phyloP scores from a whole-genome alignment of 2,888 invertebrate genomes.

The Petrolisthes manimaculis region DNA sequence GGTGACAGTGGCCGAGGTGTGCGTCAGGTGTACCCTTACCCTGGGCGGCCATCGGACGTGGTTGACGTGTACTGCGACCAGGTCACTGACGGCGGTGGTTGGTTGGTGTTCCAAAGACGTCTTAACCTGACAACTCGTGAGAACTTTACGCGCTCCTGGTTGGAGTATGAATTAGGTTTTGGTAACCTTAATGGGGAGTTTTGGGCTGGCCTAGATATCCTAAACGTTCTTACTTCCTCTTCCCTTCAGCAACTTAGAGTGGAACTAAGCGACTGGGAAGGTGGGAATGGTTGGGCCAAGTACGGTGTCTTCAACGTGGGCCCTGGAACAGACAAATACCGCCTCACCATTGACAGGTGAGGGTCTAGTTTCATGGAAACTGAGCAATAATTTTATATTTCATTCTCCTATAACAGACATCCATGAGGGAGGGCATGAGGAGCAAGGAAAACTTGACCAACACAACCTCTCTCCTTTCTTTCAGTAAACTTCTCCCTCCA shows the following conservation, averaged over 20 bases:
- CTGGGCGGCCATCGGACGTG: background rate
- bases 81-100: slow-evolving; percentile 24
- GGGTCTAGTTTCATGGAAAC: no score
- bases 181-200: slow-evolving; percentile 15
- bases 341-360: slow-evolving; percentile 14
- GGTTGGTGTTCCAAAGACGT: slow-evolving; percentile 24
- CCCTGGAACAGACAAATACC: background rate
- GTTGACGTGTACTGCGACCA: slow-evolving; percentile 25
- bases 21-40: slow-evolving; percentile 13
- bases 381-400: no score
- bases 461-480: no score
- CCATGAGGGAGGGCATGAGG: no score
- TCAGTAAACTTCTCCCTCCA: no score
- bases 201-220: slow-evolving; percentile 23
- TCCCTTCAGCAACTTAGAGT: background rate
- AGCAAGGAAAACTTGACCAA: no score
- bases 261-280: no score
- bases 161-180: slow-evolving; percentile 21
- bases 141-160: slow-evolving; percentile 13
- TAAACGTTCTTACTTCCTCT: slow-evolving; percentile 16
- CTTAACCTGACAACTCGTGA: background rate
- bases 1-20: no score
- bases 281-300: no score
- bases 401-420: no score
- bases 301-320: slow-evolving; percentile 17